Percentiles rank a stretch among this genome's conserved stretches.
Evolutionary conservation across 2,113 vertebrate species (phyloP).

Genomic region (Bungarus multicinctus): DNA sequence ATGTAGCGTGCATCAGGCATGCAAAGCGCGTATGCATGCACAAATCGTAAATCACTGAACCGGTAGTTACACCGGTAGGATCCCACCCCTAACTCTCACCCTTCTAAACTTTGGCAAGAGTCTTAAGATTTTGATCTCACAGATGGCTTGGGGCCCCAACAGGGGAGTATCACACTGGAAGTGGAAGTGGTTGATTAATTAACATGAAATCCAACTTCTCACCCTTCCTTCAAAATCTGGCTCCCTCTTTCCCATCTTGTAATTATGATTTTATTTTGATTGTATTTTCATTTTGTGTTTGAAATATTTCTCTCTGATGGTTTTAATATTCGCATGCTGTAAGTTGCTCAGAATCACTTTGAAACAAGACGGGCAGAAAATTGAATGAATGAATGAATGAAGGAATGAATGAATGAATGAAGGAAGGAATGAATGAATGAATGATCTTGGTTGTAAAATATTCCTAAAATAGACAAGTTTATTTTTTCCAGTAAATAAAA

Average conservation of each 20-base stretch:
- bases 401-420: neutral
- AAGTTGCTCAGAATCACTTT: neutral
- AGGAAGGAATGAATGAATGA: no score
- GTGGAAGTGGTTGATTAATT: neutral
- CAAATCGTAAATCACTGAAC: no score
- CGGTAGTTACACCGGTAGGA: no score
- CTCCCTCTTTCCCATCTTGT: neutral
- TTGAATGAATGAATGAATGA: neutral
- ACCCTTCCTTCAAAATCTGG: neutral
- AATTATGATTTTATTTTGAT: neutral
- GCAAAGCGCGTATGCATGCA: no score
- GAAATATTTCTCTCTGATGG: neutral
- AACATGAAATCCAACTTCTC: neutral
- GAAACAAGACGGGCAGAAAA: neutral
- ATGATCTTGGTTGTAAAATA: neutral
- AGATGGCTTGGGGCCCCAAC: neutral
- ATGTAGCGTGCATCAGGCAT: no score
- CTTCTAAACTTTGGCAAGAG: neutral
- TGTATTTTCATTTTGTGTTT: neutral
- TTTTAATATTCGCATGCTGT: neutral
- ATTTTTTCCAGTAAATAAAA: neutral
- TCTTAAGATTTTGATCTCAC: neutral
- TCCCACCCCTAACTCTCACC: neutral
- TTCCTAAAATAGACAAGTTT: neutral
- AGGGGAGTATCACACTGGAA: neutral